These are phyloP conservation scores for Bruchidius siliquastri DNA, from an alignment of 2,888 invertebrate species.

Conservation along the genomic window DNA sequence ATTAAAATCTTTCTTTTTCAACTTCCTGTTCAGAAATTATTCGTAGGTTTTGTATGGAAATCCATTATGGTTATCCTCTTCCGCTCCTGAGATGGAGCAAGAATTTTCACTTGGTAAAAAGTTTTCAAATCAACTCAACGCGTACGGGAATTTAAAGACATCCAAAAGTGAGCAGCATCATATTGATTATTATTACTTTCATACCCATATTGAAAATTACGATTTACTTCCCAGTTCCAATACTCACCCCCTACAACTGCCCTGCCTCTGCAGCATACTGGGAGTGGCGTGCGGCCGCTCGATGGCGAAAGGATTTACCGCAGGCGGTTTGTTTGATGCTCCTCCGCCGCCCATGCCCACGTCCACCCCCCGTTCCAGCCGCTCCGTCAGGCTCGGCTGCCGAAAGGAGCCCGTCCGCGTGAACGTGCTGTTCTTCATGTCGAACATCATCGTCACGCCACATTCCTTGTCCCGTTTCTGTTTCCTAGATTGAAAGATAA, in stretches of 20 bases:
- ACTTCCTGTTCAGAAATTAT: no score
- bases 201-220: no score
- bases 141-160: no score
- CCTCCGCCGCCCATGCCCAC: constrained; percentile 23
- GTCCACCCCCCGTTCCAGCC: constrained; percentile 49
- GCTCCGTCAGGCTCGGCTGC: constrained; percentile 75
- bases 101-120: no score
- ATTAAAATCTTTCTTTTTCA: no score
- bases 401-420: constrained; percentile 88
- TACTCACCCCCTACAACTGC: constrained; percentile 75
- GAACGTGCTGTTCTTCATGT: constrained; percentile 84
- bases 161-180: no score
- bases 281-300: constrained; percentile 95
- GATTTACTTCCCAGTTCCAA: not conserved
- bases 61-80: no score
- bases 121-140: no score
- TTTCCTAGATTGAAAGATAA: constrained; percentile 63
- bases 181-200: no score
- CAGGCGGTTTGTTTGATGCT: constrained; percentile 46
- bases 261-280: constrained; percentile 90
- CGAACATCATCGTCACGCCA: constrained; percentile 89
- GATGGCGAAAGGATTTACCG: constrained; percentile 88
- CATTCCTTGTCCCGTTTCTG: constrained; percentile 96
- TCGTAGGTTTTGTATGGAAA: no score
- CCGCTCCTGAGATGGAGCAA: no score